Base-by-base conservation (phyloP, 1,140 invertebrate species). In the Anoplophora glabripennis region DNA sequence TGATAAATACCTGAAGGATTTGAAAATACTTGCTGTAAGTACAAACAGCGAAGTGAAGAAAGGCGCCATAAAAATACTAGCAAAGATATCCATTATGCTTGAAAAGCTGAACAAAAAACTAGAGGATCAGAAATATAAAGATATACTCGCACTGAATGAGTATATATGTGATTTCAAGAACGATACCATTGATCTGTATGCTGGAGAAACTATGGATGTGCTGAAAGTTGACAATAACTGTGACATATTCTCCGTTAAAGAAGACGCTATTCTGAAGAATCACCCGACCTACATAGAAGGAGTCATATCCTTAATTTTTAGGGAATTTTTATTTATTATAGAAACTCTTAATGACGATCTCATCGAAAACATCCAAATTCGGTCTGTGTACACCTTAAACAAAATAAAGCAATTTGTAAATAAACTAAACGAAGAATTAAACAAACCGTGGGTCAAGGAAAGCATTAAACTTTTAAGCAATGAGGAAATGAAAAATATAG, bases 281-380 rank as follows among this genome's bases (percentile, higher is more conserved):
- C 21, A 59, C n/a, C 38, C 49, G 28, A 45, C 53, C 7, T 70
- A 70, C 33, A 15, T 70, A 7, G 59, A 66, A 57, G 68, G 68
- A 2, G 12, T 70, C 8, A 45, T 70, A 28, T 34, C 33, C 28
- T 53, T 68, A 48, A 62, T 66, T 17, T 36, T 62, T 41, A 62
- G 53, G 21, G 64, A 61, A 28, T 70, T 64, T 55, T 42, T 70
- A 33, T 55, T 53, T 9, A 54, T 67, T 14, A 42, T 68, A 1
- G 35, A 58, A 3, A 42, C 17, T 7, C 41, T 70, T 1, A 54
- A 51, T 7, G 57, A 65, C 21, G 66, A 68, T 49, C 21, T 21
- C 1, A 66, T 59, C 3, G 52, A 59, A 12, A 70, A 70, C 52
- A 38, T 68, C 1, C 54, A 57, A 40, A 59, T 67, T 17, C 42